Percentiles rank a stretch among this genome's conserved stretches.
phyloP scores from a whole-genome alignment of 2,797 vertebrate species.

The Kryptolebias ocellatus region DNA sequence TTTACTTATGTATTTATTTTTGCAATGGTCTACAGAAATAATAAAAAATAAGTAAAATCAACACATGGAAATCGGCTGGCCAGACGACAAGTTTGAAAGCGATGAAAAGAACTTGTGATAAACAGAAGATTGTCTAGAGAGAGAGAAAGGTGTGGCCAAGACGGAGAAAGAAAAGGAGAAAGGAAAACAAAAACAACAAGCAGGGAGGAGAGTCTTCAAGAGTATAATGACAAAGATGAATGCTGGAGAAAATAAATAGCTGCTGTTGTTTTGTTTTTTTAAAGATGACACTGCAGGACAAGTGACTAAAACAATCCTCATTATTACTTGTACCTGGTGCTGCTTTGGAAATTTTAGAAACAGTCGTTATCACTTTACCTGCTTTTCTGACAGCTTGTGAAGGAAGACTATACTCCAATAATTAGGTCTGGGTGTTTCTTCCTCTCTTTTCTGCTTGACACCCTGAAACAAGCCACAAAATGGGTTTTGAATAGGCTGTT shows the following conservation, averaged over 20 bases:
- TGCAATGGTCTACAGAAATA: no score
- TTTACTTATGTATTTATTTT: not conserved
- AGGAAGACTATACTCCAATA: constrained; percentile 26
- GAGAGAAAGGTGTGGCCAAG: constrained; percentile 2
- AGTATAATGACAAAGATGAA: constrained; percentile 27
- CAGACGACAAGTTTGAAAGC: not conserved
- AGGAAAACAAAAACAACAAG: not conserved
- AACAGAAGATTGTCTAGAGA: constrained; percentile 7
- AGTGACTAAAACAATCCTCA: constrained; percentile 46
- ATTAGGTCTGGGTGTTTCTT: constrained; percentile 35
- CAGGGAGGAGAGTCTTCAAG: not conserved
- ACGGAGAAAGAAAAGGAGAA: constrained; percentile 1
- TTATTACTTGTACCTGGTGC: constrained; percentile 41
- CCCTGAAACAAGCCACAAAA: constrained; percentile 32
- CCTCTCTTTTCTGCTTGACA: constrained; percentile 34
- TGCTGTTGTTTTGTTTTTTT: constrained; percentile 17
- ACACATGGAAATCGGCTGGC: not conserved
- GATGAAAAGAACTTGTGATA: constrained; percentile 24
- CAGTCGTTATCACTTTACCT: constrained; percentile 49
- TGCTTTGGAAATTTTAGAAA: constrained; percentile 43
- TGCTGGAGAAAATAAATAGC: constrained; percentile 37
- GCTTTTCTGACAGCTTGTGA: constrained; percentile 33
- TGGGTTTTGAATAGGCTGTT: constrained; percentile 34
- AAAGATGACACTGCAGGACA: constrained; percentile 33
- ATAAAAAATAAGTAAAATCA: constrained; percentile 1